Evolutionary conservation across 1,140 invertebrate genomes (phyloP).

Genomic region (Belonocnema kinseyi): DNA sequence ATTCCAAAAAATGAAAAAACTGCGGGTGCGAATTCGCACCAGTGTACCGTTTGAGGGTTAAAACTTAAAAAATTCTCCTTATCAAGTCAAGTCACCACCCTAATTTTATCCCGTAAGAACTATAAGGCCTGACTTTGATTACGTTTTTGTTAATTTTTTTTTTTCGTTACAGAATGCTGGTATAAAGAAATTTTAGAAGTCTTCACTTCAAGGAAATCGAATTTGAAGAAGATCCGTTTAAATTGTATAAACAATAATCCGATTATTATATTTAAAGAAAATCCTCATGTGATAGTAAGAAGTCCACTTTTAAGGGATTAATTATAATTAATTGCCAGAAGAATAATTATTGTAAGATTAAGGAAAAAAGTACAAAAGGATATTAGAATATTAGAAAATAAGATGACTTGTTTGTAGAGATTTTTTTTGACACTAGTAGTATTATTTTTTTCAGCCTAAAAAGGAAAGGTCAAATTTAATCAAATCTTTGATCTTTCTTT

Average conservation of each 20-base stretch:
- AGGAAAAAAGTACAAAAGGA: conserved; percentile 22
- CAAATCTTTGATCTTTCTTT: no score
- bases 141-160: no score
- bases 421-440: neutral
- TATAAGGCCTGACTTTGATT: no score
- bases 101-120: no score
- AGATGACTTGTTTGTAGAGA: neutral
- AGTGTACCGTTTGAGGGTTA: no score
- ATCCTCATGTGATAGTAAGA: conserved; percentile 20
- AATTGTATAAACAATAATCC: neutral
- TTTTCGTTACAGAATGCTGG: no score
- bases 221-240: neutral
- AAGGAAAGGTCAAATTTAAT: no score
- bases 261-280: neutral
- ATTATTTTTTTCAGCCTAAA: neutral
- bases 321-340: conserved; percentile 5
- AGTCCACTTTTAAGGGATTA: conserved; percentile 8
- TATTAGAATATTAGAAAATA: neutral
- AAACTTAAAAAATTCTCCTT: no score
- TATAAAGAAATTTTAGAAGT: no score
- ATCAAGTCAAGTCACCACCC: no score
- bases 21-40: no score
- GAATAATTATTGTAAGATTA: neutral
- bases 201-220: neutral
- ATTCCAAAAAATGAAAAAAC: no score